Base-by-base conservation (phyloP, 2,113 vertebrate species). In the Lepisosteus osseus region DNA sequence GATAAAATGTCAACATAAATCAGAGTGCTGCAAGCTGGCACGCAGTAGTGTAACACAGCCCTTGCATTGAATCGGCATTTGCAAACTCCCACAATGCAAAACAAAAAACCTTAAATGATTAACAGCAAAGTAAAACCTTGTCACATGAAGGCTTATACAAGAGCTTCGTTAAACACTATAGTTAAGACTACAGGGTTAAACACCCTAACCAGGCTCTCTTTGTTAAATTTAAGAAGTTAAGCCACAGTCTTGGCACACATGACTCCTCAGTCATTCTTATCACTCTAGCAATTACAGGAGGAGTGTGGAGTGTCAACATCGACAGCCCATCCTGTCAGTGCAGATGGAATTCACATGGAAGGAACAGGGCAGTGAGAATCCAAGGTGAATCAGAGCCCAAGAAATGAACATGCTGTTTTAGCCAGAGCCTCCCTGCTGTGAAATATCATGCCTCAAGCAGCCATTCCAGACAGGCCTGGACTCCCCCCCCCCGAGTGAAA, bases 211-310 rank as follows among this genome's bases (percentile, higher is more conserved):
- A 51, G 47, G 41, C 44, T 56, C 43, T 57, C 29, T 63, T 61
- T 44, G 69, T n/a, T 17, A 65, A 65, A 54, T 59, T 42, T 13
- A 54, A 67, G 2, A 59, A 7, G 14, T 15, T 8, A 42, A 7
- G 2, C 4, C 44, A 65, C 29, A 65, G 14, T 57, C 41, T 7
- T 42, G 56, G 51, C 64, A 67, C 55, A 9, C 71, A 73, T 73
- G 72, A 73, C 47, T 73, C 72, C 29, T 62, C 65, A 29, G 11
- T 47, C 70, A 72, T 2, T 5, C 14, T 29, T 43, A 9, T n/a
- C 29, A 64, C 44, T 29, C 45, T 47, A 11, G 3, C 70, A 71
- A 3, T 0, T 29, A 29, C 14, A 45, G 45, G 11, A 12, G 54
- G 17, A 42, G 11, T 57, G 54, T 57, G 29, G 29, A 29, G 29